Conservation (phyloP, 2,888 invertebrate species). For the Tenthredo notha region DNA sequence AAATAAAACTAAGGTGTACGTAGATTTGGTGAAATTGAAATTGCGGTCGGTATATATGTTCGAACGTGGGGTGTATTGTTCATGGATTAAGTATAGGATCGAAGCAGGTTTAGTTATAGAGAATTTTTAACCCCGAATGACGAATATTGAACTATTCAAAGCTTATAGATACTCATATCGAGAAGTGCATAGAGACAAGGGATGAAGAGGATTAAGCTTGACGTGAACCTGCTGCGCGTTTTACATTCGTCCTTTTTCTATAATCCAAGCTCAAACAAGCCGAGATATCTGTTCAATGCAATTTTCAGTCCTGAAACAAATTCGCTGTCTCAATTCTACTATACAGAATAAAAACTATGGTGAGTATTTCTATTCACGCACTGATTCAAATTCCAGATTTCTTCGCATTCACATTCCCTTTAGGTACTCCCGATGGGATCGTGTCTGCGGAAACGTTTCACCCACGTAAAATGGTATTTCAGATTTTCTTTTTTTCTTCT, state of each 20-base stretch:
- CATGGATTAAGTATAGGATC: neutral
- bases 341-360: neutral
- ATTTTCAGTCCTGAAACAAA: neutral
- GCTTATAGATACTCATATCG: constrained; percentile 21
- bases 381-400: neutral
- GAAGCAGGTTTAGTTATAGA: neutral
- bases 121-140: neutral
- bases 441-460: constrained; percentile 42
- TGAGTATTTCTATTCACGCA: neutral
- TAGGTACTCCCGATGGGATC: constrained; percentile 21
- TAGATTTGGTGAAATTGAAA: neutral
- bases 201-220: constrained; percentile 14
- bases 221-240: constrained; percentile 27
- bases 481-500: constrained; percentile 23
- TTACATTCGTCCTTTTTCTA: neutral
- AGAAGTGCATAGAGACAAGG: constrained; percentile 42
- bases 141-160: constrained; percentile 14
- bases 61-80: neutral
- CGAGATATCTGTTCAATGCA: neutral
- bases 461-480: constrained; percentile 29
- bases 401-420: neutral
- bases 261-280: constrained; percentile 37
- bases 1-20: neutral
- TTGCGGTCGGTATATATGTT: neutral
- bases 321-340: neutral